phyloP scores from a whole-genome alignment of 2,797 vertebrate species.

The Paguma larvata region DNA sequence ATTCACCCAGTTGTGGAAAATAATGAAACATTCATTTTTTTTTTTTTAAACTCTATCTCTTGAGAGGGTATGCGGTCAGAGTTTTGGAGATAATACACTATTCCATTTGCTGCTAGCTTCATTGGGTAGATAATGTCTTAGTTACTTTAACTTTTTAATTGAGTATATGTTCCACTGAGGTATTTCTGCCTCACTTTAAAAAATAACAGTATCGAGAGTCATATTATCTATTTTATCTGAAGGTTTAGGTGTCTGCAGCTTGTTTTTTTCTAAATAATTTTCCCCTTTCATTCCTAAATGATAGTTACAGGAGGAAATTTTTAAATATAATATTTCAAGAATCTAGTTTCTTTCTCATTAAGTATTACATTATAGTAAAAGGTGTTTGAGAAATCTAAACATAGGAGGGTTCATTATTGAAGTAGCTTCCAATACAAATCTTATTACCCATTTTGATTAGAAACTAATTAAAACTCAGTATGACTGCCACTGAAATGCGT shows the following conservation, averaged over 20 bases:
- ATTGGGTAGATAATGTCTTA: background rate
- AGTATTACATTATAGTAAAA: background rate
- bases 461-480: background rate
- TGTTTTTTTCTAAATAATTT: background rate
- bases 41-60: background rate
- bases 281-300: background rate
- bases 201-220: background rate
- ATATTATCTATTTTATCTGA: slow-evolving; percentile 24
- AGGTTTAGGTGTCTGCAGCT: background rate
- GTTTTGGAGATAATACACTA: background rate
- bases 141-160: slow-evolving; percentile 7
- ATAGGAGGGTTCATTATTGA: background rate
- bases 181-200: background rate
- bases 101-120: background rate
- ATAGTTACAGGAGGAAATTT: background rate
- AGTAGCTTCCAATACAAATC: background rate
- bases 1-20: background rate
- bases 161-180: background rate
- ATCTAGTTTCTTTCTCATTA: background rate
- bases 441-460: background rate
- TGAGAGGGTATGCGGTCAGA: background rate
- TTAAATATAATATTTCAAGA: background rate
- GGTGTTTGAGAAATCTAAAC: background rate
- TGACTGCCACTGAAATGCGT: background rate
- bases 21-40: background rate